These are phyloP conservation scores for Bombus soroeensis DNA, from an alignment of 1,140 invertebrate genomes.

Conservation along the genomic window DNA sequence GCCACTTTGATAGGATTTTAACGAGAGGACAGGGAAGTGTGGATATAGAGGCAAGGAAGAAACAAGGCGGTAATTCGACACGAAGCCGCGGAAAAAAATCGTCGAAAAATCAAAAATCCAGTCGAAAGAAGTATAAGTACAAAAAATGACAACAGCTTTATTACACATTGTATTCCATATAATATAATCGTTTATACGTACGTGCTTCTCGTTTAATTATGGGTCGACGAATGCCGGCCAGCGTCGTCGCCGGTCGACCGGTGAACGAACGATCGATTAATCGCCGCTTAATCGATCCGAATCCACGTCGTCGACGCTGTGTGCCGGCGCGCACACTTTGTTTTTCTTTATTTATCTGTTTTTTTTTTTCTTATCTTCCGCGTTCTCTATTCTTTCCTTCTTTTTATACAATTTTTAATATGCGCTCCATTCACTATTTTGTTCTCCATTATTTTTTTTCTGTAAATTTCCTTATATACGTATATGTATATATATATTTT, in stretches of 20 bases:
- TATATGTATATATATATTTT: background rate
- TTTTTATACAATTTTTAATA: background rate
- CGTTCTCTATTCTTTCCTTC: background rate
- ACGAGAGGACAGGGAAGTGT: background rate
- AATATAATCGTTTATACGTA: constrained; percentile 72
- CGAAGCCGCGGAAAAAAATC: background rate
- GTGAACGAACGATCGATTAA: constrained; percentile 18
- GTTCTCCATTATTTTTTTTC: background rate
- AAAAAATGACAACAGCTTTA: constrained; percentile 78
- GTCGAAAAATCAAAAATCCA: constrained; percentile 60
- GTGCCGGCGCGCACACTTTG: background rate
- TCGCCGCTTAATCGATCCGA: constrained; percentile 25
- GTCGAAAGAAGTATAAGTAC: constrained; percentile 76
- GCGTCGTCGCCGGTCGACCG: constrained; percentile 37
- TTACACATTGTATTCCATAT: constrained; percentile 73
- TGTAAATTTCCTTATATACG: background rate
- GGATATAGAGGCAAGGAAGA: background rate
- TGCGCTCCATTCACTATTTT: background rate
- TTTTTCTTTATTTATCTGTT: background rate
- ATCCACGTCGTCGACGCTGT: constrained; percentile 14
- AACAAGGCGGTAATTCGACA: background rate
- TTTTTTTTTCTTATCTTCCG: background rate
- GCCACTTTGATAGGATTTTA: background rate
- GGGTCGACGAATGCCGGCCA: constrained; percentile 26
- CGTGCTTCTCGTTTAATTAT: constrained; percentile 58